Percentiles rank a stretch among this genome's conserved stretches.
Evolutionary conservation across 2,797 vertebrate genomes (phyloP).

Genomic region (Champsocephalus esox): DNA sequence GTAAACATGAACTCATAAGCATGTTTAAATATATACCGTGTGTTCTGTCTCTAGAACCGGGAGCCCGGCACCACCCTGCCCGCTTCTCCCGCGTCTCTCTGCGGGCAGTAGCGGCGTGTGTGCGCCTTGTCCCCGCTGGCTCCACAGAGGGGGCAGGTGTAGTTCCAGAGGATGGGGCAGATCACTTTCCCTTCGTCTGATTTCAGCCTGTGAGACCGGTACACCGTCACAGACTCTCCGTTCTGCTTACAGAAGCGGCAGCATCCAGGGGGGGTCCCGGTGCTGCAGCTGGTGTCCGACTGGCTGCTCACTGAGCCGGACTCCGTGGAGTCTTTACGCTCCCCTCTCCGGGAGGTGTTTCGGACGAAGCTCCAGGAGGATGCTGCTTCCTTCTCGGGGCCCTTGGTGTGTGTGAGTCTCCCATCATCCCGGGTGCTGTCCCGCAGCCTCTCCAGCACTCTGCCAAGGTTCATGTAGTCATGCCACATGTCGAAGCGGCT

Average conservation of each 20-base stretch:
- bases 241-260: slow-evolving; percentile 91
- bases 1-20: slow-evolving; percentile 38
- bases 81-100: neutral
- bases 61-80: neutral
- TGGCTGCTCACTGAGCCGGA: slow-evolving; percentile 3
- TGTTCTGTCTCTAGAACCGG: slow-evolving; percentile 23
- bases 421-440: neutral
- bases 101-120: slow-evolving; percentile 88
- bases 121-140: slow-evolving; percentile 88
- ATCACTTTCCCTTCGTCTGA: slow-evolving; percentile 76
- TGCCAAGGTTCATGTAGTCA: slow-evolving; percentile 86
- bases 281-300: slow-evolving; percentile 49
- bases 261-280: neutral
- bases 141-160: slow-evolving; percentile 86
- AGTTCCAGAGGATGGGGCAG: slow-evolving; percentile 88
- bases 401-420: neutral
- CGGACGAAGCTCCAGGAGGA: neutral
- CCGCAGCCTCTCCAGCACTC: slow-evolving; percentile 63
- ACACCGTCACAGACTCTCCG: slow-evolving; percentile 83
- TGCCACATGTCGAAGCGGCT: slow-evolving; percentile 85
- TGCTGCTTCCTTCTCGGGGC: neutral
- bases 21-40: slow-evolving; percentile 47
- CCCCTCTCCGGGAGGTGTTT: neutral
- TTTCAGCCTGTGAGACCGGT: slow-evolving; percentile 85
- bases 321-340: neutral